Percentiles rank a stretch among this genome's conserved stretches.
Evolutionary conservation across 2,888 invertebrate species (phyloP).

Genomic region (Amiota minor): DNA sequence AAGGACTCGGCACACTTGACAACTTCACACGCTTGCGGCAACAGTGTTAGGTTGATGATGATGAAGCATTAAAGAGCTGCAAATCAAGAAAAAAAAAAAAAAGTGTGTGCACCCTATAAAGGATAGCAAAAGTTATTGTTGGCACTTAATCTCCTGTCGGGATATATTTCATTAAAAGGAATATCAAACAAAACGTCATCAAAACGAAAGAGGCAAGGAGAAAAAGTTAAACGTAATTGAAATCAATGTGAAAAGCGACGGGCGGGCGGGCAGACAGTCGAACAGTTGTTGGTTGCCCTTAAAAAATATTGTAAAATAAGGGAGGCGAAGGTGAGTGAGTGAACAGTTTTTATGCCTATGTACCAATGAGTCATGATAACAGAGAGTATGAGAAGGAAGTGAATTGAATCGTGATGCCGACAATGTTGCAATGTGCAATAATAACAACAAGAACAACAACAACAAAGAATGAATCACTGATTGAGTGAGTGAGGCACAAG

Average conservation of each 20-base stretch:
- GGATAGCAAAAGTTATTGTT: background rate
- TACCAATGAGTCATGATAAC: background rate
- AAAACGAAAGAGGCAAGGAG: conserved; percentile 1
- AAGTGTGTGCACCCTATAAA: background rate
- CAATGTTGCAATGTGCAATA: conserved; percentile 21
- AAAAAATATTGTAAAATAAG: too few species aligned
- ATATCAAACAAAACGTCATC: conserved; percentile 13
- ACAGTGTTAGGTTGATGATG: background rate
- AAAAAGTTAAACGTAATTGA: conserved; percentile 31
- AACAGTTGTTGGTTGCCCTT: too few species aligned
- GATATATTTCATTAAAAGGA: conserved; percentile 22
- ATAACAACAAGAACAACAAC: background rate
- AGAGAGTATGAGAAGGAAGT: background rate
- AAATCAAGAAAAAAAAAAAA: background rate
- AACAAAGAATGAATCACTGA: conserved; percentile 39
- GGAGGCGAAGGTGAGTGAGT: too few species aligned
- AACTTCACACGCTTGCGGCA: conserved; percentile 51
- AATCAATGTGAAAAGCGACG: conserved; percentile 38
- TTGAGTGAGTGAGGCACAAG: too few species aligned
- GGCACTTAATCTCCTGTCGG: conserved; percentile 21
- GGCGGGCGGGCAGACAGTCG: background rate
- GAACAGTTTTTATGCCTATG: background rate
- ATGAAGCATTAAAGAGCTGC: background rate
- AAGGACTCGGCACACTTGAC: conserved; percentile 52
- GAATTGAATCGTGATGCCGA: background rate